Evolutionary conservation across 2,797 vertebrate species (phyloP).

Genomic region (Scomberomorus guttatus): DNA sequence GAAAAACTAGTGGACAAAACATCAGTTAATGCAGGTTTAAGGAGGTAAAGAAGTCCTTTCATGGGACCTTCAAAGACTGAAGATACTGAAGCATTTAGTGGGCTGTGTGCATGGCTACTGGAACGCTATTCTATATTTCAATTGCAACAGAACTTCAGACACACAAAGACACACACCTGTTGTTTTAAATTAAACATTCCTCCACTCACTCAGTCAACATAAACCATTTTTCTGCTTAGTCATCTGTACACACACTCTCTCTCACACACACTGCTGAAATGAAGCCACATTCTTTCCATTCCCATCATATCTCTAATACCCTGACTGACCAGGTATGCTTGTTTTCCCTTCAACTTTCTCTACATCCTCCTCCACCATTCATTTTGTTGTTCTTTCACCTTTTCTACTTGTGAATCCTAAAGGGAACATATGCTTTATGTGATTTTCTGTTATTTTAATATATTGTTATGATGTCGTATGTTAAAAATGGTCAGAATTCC

Average conservation of each 20-base stretch:
- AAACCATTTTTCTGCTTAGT: background rate
- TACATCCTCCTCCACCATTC: background rate
- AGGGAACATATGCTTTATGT: too few relatives aligned
- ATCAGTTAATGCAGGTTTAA: background rate
- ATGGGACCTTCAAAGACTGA: background rate
- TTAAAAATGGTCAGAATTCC: too few relatives aligned
- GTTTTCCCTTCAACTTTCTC: background rate
- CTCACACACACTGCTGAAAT: constrained; percentile 8
- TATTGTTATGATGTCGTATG: too few relatives aligned
- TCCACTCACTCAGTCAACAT: background rate
- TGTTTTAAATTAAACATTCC: constrained; percentile 2
- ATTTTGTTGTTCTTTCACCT: background rate
- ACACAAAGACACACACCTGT: background rate
- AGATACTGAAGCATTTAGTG: too few relatives aligned
- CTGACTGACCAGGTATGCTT: constrained; percentile 9
- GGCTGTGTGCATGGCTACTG: too few relatives aligned
- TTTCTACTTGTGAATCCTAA: too few relatives aligned
- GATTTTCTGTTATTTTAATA: too few relatives aligned
- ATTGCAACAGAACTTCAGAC: too few relatives aligned
- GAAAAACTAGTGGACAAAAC: too few relatives aligned
- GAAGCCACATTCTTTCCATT: constrained; percentile 45
- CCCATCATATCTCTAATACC: constrained; percentile 25
- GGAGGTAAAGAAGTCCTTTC: too few relatives aligned
- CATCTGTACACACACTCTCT: background rate
- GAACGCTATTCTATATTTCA: too few relatives aligned